A percentile compares a stretch with the other conserved stretches of the same genome.
Evolutionary conservation across 2,113 vertebrate genomes (phyloP).

Genomic region (Tetrao urogallus): DNA sequence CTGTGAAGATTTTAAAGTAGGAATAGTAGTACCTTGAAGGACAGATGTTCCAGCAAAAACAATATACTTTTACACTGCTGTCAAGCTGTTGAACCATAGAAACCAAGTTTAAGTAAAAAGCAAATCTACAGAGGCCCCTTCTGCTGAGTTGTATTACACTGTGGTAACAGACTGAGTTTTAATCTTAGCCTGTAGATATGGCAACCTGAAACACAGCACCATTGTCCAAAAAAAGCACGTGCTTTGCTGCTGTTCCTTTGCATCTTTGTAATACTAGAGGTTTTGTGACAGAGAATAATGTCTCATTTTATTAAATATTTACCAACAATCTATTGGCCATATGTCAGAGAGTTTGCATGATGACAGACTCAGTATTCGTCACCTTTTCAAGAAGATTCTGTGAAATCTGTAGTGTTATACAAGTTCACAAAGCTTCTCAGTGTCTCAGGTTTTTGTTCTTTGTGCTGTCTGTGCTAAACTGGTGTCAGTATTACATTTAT

Average conservation of each 20-base stretch:
- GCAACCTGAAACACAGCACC: constrained; percentile 70
- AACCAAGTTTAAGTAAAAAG: constrained; percentile 66
- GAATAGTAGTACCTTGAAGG: background rate
- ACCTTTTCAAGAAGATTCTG: constrained; percentile 81
- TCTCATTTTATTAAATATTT: constrained; percentile 90
- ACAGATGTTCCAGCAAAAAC: background rate
- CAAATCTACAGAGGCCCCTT: constrained; percentile 47
- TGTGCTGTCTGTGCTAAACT: constrained; percentile 49
- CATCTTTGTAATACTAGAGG: constrained; percentile 75
- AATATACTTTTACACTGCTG: constrained; percentile 3
- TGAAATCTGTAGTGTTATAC: constrained; percentile 61
- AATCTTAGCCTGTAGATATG: constrained; percentile 68
- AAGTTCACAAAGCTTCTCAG: constrained; percentile 71
- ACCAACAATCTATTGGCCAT: constrained; percentile 82
- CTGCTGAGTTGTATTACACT: constrained; percentile 44
- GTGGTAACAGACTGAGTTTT: constrained; percentile 73
- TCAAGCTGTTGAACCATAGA: constrained; percentile 51
- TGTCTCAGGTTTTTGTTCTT: constrained; percentile 55
- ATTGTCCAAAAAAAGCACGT: constrained; percentile 49
- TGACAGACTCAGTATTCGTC: constrained; percentile 80
- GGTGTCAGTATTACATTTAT: constrained; percentile 59
- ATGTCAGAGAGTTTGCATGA: constrained; percentile 77
- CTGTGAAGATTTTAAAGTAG: background rate
- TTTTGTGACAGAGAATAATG: constrained; percentile 70
- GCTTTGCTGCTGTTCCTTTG: constrained; percentile 67